Percentiles rank a stretch among this genome's conserved stretches.
Conservation (phyloP, 64 coral and sea anemone species). For the Platygyra sinensis region DNA sequence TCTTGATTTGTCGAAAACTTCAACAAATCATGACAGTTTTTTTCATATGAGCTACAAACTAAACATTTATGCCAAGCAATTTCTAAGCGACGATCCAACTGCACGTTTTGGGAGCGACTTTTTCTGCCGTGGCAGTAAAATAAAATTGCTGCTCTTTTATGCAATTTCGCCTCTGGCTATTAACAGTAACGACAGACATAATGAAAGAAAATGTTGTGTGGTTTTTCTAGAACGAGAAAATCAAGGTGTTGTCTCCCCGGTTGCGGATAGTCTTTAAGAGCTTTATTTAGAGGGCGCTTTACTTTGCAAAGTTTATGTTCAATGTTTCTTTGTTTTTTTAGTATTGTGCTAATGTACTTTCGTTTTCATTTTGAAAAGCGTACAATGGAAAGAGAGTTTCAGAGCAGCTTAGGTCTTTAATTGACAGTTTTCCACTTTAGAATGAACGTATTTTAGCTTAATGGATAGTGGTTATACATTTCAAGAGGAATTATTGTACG, state of each 20-base stretch:
- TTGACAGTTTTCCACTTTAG: neutral
- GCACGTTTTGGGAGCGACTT: neutral
- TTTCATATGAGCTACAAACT: too few species aligned
- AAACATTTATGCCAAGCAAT: too few species aligned
- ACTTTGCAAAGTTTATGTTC: neutral
- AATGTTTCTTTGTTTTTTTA: neutral
- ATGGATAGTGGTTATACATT: neutral
- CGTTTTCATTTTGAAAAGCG: neutral
- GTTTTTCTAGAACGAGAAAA: neutral
- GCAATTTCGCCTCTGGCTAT: neutral
- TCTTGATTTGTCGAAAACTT: too few species aligned
- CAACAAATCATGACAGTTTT: too few species aligned
- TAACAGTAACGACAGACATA: neutral
- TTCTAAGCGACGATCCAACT: neutral
- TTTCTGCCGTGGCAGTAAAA: neutral
- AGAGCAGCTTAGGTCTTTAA: neutral
- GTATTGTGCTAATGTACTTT: neutral
- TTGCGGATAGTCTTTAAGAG: neutral
- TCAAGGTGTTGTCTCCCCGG: neutral
- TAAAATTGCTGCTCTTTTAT: neutral
- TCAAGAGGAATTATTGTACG: neutral
- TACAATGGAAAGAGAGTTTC: neutral
- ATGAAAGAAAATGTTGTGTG: neutral
- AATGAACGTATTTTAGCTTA: neutral
- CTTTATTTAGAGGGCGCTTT: neutral